Conservation (phyloP, 2,888 invertebrate species). For the Orthosia gothica region DNA sequence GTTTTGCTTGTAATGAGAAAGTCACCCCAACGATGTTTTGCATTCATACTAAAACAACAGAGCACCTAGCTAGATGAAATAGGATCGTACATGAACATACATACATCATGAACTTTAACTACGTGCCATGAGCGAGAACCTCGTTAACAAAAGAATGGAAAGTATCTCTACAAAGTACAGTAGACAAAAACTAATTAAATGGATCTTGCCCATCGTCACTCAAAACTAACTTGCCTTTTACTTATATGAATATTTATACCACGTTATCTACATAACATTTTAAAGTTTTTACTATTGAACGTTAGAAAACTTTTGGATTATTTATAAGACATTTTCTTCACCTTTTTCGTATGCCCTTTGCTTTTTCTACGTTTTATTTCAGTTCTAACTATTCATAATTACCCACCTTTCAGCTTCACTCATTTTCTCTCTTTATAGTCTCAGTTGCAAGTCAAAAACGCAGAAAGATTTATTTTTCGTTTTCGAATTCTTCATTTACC, state of each 20-base stretch:
- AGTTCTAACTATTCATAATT: constrained; percentile 16
- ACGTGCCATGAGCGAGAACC: background rate
- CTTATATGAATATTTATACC: constrained; percentile 33
- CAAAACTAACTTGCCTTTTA: constrained; percentile 34
- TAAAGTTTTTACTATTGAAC: constrained; percentile 23
- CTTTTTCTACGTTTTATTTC: background rate
- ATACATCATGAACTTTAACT: background rate
- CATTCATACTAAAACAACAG: background rate
- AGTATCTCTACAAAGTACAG: background rate
- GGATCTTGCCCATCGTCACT: background rate
- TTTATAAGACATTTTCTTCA: constrained; percentile 27
- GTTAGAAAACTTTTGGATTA: constrained; percentile 22
- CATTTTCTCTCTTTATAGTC: background rate
- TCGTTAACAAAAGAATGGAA: constrained; percentile 11
- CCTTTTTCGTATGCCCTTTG: too few relatives aligned
- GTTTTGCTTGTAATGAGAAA: constrained; percentile 6
- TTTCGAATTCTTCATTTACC: background rate
- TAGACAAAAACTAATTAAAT: constrained; percentile 33
- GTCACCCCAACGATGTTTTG: background rate
- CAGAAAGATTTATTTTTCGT: constrained; percentile 11
- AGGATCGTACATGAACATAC: too few relatives aligned
- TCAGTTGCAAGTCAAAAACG: too few relatives aligned
- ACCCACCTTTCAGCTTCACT: background rate
- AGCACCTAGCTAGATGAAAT: background rate
- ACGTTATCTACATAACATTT: constrained; percentile 16